Percentiles rank a stretch among this genome's conserved stretches.
These are phyloP conservation scores for Bradysia coprophila DNA, from an alignment of 1,140 invertebrate genomes.

Conservation along the genomic window DNA sequence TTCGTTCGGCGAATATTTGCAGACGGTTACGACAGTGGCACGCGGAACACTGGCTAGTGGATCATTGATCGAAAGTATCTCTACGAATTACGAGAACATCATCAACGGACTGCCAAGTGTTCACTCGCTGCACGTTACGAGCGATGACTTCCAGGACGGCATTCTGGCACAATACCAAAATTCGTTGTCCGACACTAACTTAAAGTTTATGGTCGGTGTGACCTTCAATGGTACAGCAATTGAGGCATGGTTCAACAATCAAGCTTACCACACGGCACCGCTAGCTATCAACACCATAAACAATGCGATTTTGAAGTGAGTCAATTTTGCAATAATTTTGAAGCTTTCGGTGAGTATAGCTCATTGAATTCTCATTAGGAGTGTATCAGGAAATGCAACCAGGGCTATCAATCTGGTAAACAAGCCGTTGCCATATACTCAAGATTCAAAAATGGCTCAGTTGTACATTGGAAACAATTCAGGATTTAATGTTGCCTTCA, in stretches of 20 bases:
- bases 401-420: background rate
- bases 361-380: background rate
- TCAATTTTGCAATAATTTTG: no score
- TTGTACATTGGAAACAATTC: slow-evolving; percentile 26
- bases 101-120: background rate
- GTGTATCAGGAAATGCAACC: background rate
- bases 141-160: slow-evolving; percentile 18
- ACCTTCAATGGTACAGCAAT: slow-evolving; percentile 19
- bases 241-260: slow-evolving; percentile 36
- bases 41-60: background rate
- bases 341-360: no score
- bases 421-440: background rate
- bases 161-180: slow-evolving; percentile 19
- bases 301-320: slow-evolving; percentile 28
- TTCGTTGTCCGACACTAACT: slow-evolving; percentile 16
- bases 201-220: slow-evolving; percentile 27
- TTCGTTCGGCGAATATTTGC: background rate
- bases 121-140: slow-evolving; percentile 14
- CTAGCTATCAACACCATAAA: slow-evolving; percentile 35
- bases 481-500: slow-evolving; percentile 40
- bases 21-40: background rate
- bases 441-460: background rate
- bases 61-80: background rate
- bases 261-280: slow-evolving; percentile 42
- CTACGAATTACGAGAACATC: background rate